Base-by-base conservation (phyloP, 2,888 invertebrate genomes). In the Augiades crinisus region DNA sequence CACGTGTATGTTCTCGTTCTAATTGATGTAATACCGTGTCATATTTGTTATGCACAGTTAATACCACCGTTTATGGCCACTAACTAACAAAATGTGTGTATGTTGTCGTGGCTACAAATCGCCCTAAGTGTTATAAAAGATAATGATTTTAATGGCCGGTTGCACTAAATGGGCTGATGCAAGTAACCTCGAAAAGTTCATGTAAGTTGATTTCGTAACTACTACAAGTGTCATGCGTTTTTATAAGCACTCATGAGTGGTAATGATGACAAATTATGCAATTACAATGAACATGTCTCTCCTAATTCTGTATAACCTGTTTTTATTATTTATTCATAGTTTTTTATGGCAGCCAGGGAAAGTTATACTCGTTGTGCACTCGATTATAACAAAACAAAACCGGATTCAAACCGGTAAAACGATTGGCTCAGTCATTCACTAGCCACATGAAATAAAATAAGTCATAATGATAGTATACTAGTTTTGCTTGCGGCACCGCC, bases 281-380 rank as follows among this genome's bases (percentile, higher is more conserved):
- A 46, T 22, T 19, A n/a, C 16, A 21, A 33, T 19, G 24, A 46
- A 7, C 5, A 5, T 12, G 12, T 19, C 17, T 24, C 6, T 46
- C 5, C 16, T 36, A 46, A 45, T 22, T 45, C 22, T 14, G 7
- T 37, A 17, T 5, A 19, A 45, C 45, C 45, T 16, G 34, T 46
- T 36, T 46, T 12, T 7, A n/a, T 31, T 31, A 16, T 8, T 34
- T 31, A 44, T 46, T 24, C 36, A 36, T 16, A 22, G 45, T 46
- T 46, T 46, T n/a, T 37, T 46, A 34, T 45, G 38, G 8, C 17
- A 22, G 10, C 19, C 12, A 10, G 47, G 40, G 47, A 47, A 47
- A 47, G 47, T 47, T 47, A 47, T 40, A 31, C 38, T 31, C 21
- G 40, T 40, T 40, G 31, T 47, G 33, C 40, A 47, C 21, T 40